phyloP scores from a whole-genome alignment of 2,888 invertebrate species.

The Hydrotaea cyrtoneurina region DNA sequence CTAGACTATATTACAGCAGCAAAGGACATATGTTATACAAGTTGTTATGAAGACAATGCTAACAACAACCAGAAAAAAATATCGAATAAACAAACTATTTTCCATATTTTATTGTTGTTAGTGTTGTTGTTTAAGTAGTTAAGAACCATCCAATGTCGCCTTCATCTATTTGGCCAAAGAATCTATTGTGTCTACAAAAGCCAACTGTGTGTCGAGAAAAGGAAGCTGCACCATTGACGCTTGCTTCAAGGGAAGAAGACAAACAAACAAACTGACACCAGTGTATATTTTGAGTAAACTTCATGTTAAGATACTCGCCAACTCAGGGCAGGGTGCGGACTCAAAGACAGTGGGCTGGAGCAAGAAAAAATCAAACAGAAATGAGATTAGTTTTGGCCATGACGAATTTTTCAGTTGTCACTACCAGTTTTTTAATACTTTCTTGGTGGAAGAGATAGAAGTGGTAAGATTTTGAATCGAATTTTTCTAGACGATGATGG shows the following conservation, averaged over 20 bases:
- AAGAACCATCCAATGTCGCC: not conserved
- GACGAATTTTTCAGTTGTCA: too few species aligned
- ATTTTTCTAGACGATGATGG: too few species aligned
- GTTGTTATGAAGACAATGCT: not conserved
- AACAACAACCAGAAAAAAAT: too few species aligned
- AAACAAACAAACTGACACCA: conserved; percentile 25
- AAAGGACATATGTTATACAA: conserved; percentile 8
- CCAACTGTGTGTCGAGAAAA: not conserved
- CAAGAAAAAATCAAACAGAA: not conserved
- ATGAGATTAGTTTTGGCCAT: too few species aligned
- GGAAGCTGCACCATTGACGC: conserved; percentile 15
- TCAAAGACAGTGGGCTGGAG: not conserved
- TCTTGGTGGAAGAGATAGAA: too few species aligned
- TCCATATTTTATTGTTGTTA: not conserved
- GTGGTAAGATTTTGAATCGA: too few species aligned
- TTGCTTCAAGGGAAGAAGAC: conserved; percentile 9
- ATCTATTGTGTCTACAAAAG: not conserved
- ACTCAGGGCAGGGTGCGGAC: not conserved
- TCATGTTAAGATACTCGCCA: conserved; percentile 13
- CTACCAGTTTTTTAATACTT: too few species aligned
- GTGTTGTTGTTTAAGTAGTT: not conserved
- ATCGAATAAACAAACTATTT: conserved; percentile 4
- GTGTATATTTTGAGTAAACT: not conserved
- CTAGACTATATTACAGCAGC: too few species aligned
- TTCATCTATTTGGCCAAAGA: not conserved